phyloP scores from a whole-genome alignment of 2,797 vertebrate species.

The Mormyrus hasselquistii region DNA sequence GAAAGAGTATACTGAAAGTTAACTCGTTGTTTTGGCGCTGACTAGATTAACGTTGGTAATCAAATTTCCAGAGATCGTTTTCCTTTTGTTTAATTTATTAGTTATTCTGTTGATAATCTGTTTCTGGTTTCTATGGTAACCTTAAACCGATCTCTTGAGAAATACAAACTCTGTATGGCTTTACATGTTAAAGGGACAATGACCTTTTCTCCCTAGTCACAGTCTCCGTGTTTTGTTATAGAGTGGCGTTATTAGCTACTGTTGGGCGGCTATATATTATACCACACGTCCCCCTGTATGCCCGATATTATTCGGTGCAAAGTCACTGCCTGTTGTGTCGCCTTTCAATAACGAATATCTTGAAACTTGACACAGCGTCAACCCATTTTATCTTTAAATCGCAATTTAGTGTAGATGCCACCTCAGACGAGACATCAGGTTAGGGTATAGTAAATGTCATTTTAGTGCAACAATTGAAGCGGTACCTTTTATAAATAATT shows the following conservation, averaged over 20 bases:
- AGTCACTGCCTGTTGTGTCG: not conserved
- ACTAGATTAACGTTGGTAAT: constrained; percentile 64
- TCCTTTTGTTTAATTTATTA: constrained; percentile 81
- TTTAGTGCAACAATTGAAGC: not conserved
- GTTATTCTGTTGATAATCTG: constrained; percentile 84
- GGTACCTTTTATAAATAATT: constrained; percentile 1
- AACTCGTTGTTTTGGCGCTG: constrained; percentile 7
- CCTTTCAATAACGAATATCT: not conserved
- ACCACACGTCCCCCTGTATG: not conserved
- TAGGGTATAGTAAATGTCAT: not conserved
- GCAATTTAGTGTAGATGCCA: not conserved
- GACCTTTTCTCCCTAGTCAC: constrained; percentile 39
- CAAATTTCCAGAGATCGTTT: constrained; percentile 74
- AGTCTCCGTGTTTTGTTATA: not conserved
- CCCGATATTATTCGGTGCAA: not conserved
- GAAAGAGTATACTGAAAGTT: constrained; percentile 22
- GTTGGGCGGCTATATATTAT: not conserved
- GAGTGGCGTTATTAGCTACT: not conserved
- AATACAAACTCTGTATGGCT: constrained; percentile 75
- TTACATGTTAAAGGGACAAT: constrained; percentile 70
- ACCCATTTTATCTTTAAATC: not conserved
- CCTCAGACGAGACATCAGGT: not conserved
- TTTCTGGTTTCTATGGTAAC: constrained; percentile 82
- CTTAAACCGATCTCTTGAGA: constrained; percentile 80
- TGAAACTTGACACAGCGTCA: constrained; percentile 1